phyloP scores from a whole-genome alignment of 2,113 vertebrate species.

The Upupa epops region DNA sequence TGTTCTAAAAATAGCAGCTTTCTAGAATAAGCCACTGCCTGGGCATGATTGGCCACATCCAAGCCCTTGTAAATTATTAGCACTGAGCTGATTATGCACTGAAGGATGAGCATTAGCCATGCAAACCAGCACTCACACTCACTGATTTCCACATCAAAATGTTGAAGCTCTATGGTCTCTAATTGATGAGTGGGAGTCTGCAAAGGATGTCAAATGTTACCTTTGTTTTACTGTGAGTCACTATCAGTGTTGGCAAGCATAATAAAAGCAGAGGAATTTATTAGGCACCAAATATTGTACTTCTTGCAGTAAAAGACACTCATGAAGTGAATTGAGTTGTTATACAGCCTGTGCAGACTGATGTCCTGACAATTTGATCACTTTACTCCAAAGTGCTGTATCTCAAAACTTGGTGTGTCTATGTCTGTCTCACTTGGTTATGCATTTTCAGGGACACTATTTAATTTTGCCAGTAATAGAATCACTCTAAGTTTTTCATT shows the following conservation, averaged over 20 bases:
- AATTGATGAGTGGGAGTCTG: background rate
- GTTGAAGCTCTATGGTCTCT: background rate
- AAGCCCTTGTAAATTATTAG: background rate
- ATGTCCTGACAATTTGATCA: background rate
- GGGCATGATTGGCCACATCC: background rate
- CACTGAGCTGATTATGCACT: background rate
- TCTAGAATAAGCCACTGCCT: background rate
- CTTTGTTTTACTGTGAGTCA: slow-evolving; percentile 55
- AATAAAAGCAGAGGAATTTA: slow-evolving; percentile 16
- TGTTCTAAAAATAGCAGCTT: slow-evolving; percentile 40
- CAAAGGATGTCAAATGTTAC: background rate
- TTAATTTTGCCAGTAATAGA: background rate
- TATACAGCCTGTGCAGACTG: background rate
- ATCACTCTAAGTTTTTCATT: background rate
- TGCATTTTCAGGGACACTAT: background rate
- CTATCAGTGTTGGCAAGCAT: slow-evolving; percentile 17
- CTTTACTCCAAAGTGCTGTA: background rate
- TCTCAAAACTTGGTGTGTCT: background rate
- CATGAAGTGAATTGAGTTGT: background rate
- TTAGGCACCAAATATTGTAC: slow-evolving; percentile 17
- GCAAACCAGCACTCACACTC: background rate
- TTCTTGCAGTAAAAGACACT: background rate
- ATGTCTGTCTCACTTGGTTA: background rate
- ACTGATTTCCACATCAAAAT: background rate
- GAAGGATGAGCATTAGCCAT: background rate